Evolutionary conservation across 2,113 vertebrate species (phyloP).

Genomic region (Bettongia penicillata): DNA sequence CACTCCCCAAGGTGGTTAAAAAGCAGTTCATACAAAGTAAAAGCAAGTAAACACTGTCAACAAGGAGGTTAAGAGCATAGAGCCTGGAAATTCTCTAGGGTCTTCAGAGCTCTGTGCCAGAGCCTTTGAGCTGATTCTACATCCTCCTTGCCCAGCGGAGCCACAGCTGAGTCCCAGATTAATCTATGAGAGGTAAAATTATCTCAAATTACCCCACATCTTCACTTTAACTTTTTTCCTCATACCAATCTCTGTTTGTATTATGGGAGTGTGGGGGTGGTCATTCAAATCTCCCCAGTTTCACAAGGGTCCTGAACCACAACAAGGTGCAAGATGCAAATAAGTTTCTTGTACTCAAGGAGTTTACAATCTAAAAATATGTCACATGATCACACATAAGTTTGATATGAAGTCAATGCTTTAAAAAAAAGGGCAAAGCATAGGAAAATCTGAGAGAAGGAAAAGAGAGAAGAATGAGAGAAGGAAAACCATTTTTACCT

Average conservation of each 20-base stretch:
- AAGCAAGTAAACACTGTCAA: not conserved
- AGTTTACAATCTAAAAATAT: too few species aligned
- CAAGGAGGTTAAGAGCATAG: not conserved
- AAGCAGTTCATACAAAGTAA: not conserved
- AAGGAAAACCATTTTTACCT: constrained; percentile 17
- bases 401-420: not conserved
- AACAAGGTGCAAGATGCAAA: too few species aligned
- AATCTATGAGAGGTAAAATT: not conserved
- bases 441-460: constrained; percentile 40
- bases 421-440: constrained; percentile 57
- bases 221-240: not conserved
- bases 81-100: not conserved
- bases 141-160: not conserved
- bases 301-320: too few species aligned
- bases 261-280: not conserved
- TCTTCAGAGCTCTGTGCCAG: not conserved
- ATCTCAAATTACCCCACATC: not conserved
- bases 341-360: too few species aligned
- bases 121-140: not conserved
- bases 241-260: not conserved
- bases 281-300: too few species aligned
- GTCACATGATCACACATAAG: too few species aligned
- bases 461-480: too few species aligned
- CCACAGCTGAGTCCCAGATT: not conserved
- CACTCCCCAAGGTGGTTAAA: not conserved